phyloP scores from a whole-genome alignment of 1,140 invertebrate genomes.

The Pseudachorutes palmiensis region DNA sequence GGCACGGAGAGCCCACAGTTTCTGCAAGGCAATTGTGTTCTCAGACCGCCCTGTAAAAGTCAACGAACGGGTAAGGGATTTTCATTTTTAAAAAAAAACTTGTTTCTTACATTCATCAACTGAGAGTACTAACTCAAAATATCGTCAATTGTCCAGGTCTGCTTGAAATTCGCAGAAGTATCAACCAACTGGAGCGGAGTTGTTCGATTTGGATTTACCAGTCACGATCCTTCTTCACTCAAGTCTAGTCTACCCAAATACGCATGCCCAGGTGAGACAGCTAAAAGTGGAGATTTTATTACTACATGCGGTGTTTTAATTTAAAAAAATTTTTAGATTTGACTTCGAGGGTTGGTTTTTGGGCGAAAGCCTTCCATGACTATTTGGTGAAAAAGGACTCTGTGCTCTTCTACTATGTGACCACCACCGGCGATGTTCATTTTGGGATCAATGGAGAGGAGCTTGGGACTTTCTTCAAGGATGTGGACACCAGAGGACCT shows the following conservation, averaged over 20 bases:
- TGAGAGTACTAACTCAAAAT: too few relatives aligned
- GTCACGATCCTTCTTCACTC: slow-evolving; percentile 74
- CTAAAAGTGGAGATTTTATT: background rate
- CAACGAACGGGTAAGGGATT: slow-evolving; percentile 66
- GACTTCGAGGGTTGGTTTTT: slow-evolving; percentile 73
- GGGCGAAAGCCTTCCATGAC: slow-evolving; percentile 88
- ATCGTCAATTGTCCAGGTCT: slow-evolving; percentile 50
- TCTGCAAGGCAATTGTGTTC: slow-evolving; percentile 91
- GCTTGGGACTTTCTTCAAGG: slow-evolving; percentile 85
- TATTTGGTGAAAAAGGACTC: slow-evolving; percentile 78
- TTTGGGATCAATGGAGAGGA: slow-evolving; percentile 94
- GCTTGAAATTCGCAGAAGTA: slow-evolving; percentile 70
- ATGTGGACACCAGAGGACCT: slow-evolving; percentile 72
- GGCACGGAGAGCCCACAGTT: background rate
- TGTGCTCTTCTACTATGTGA: slow-evolving; percentile 86
- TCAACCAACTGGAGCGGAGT: slow-evolving; percentile 79
- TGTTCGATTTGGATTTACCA: slow-evolving; percentile 90
- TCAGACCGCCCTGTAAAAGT: slow-evolving; percentile 81
- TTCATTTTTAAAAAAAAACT: background rate
- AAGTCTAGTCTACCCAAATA: slow-evolving; percentile 73
- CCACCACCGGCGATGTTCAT: slow-evolving; percentile 78
- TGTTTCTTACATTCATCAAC: too few relatives aligned
- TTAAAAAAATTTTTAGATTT: slow-evolving; percentile 54
- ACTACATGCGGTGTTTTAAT: background rate
- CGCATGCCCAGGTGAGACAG: slow-evolving; percentile 59